Base-by-base conservation (phyloP, 2,797 vertebrate species). In the Dendrocincla tyrannina region DNA sequence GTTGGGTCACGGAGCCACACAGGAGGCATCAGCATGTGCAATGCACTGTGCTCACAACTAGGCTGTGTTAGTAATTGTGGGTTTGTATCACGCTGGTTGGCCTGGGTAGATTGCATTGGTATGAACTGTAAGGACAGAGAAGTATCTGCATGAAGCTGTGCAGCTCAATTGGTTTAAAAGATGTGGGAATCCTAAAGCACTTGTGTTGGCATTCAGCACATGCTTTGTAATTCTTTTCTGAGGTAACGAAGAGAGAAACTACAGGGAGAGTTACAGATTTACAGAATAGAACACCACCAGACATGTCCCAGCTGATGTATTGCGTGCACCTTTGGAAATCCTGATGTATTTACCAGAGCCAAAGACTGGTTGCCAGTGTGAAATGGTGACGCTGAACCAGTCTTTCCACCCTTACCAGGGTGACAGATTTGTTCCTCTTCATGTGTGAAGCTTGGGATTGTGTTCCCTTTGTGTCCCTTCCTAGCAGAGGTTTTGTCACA, bases 401-500 rank as follows among this genome's bases (percentile, higher is more conserved):
- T 13, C 25, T 46, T 78, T 49, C 53, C 33, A 27, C 53, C 19
- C 42, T 73, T 76, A 25, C 10, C 4, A 1, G 32, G 55, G 39
- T 30, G 64, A 66, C n/a, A 63, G 37, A 22, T 82, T 76, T 42
- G 18, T 18, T 81, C n/a, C 11, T 80, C 10, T 53, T 69, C 58
- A 20, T 7, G 7, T 27, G n/a, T 68, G 79, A 44, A 55, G 5
- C 16, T 22, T 67, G 59, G 27, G 55, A 2, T 42, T 44, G 59
- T 63, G 47, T 25, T 95, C 42, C 17, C 32, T 22, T 72, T 80
- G 56, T 79, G 46, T 81, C 77, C 56, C 23, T 30, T 67, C 11
- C 46, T 2, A 50, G 69, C 85, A 42, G 55, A 72, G 82, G 63
- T 72, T 96, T 92, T 95, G 62, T 66, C 63, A 28, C 72, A 85